phyloP scores from a whole-genome alignment of 1,140 invertebrate genomes.

The Pseudomyrmex sp. region DNA sequence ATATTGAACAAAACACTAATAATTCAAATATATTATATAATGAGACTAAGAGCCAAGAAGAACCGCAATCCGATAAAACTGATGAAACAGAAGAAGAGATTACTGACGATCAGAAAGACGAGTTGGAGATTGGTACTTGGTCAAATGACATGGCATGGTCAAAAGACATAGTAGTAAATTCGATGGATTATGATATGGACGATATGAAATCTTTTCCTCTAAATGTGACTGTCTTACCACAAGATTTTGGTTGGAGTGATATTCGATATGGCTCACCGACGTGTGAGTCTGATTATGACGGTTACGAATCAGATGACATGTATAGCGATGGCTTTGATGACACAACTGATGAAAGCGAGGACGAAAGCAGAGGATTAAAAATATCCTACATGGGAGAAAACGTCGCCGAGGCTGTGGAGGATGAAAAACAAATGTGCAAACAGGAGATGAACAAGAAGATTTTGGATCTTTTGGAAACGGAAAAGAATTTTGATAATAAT shows the following conservation, averaged over 20 bases:
- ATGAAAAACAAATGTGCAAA: conserved; percentile 84
- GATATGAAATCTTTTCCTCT: conserved; percentile 74
- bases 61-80: conserved; percentile 67
- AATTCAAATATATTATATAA: neutral
- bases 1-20: neutral
- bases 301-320: conserved; percentile 83
- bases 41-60: neutral
- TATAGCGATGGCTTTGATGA: conserved; percentile 81
- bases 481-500: conserved; percentile 77
- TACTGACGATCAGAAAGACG: conserved; percentile 80
- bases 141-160: conserved; percentile 97
- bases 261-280: conserved; percentile 80
- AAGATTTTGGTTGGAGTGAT: conserved; percentile 78
- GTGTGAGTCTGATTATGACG: conserved; percentile 81
- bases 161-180: conserved; percentile 91
- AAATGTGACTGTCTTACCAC: conserved; percentile 74
- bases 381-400: conserved; percentile 94
- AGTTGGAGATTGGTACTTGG: conserved; percentile 95
- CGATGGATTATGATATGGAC: conserved; percentile 71
- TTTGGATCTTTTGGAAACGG: conserved; percentile 77
- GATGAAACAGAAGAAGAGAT: conserved; percentile 49
- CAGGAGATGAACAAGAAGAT: conserved; percentile 81
- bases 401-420: conserved; percentile 93
- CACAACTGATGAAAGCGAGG: conserved; percentile 79
- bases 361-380: conserved; percentile 86